Conservation (phyloP, 2,113 vertebrate genomes). For the Cynopterus brachyotis region DNA sequence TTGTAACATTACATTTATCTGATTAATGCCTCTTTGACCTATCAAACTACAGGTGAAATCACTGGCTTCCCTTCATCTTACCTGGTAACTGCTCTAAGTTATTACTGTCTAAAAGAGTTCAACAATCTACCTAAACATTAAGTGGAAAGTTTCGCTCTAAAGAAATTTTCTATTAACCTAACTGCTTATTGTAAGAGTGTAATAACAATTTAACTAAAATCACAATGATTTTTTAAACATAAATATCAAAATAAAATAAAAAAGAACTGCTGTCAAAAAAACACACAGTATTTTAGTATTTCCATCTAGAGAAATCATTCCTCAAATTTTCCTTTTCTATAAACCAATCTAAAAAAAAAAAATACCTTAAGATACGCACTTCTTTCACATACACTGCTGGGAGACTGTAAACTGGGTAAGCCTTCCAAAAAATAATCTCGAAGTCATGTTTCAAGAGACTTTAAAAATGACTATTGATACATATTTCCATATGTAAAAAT, state of each 20-base stretch:
- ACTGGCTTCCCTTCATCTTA: not conserved
- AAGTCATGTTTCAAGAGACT: not conserved
- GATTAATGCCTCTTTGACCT: not conserved
- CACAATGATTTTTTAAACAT: not conserved
- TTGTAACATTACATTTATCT: not conserved
- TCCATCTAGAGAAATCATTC: not conserved
- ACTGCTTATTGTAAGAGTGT: not conserved
- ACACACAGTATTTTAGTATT: not conserved
- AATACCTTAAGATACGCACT: not conserved
- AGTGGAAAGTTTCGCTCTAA: not conserved
- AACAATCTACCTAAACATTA: not conserved
- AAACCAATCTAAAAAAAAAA: not conserved
- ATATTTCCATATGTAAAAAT: not conserved
- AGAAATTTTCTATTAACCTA: constrained; percentile 9
- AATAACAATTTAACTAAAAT: not conserved
- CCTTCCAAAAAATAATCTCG: not conserved
- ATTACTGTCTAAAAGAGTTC: not conserved
- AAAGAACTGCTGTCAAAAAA: constrained; percentile 1
- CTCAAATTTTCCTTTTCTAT: constrained; percentile 3
- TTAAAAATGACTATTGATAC: not conserved
- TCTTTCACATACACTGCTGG: not conserved
- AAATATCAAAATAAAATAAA: constrained; percentile 39
- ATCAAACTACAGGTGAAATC: constrained; percentile 14
- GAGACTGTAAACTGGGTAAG: not conserved
- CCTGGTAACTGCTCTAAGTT: not conserved